A percentile compares a stretch with the other conserved stretches of the same genome.
These are phyloP conservation scores for Gandaritis pyraliata DNA, from an alignment of 2,888 invertebrate genomes.

Conservation along the genomic window DNA sequence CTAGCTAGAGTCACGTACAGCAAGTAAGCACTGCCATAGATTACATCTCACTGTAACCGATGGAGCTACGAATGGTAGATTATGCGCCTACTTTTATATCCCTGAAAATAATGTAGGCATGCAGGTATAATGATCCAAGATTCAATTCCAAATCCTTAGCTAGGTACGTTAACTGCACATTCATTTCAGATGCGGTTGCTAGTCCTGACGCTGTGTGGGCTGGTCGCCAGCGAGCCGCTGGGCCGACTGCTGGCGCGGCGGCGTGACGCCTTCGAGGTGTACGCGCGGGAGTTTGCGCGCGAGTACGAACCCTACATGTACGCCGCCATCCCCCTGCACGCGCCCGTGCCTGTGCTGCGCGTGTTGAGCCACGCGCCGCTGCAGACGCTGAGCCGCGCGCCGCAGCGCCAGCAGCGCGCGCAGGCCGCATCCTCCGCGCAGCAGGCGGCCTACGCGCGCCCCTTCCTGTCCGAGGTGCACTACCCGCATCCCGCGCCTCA, in stretches of 20 bases:
- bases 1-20: no score
- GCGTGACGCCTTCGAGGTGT: conserved; percentile 50
- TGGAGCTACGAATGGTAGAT: not conserved
- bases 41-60: no score
- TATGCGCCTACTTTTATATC: no score
- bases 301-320: conserved; percentile 63
- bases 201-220: conserved; percentile 49
- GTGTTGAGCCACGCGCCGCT: conserved; percentile 56
- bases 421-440: conserved; percentile 15
- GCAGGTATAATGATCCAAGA: no score
- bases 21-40: not conserved
- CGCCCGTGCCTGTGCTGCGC: conserved; percentile 65
- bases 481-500: conserved; percentile 19
- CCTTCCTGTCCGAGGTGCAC: conserved; percentile 18
- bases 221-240: conserved; percentile 48
- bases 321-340: conserved; percentile 69
- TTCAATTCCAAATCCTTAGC: no score
- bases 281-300: conserved; percentile 54
- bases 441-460: conserved; percentile 48
- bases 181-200: conserved; percentile 54
- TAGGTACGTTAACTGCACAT: no score
- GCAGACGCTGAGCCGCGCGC: conserved; percentile 4
- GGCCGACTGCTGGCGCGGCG: conserved; percentile 49
- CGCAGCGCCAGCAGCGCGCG: conserved; percentile 28
- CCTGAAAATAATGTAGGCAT: no score